A percentile compares a stretch with the other conserved stretches of the same genome.
Conservation (phyloP, 1,140 invertebrate species). For the Euglossa dilemma region DNA sequence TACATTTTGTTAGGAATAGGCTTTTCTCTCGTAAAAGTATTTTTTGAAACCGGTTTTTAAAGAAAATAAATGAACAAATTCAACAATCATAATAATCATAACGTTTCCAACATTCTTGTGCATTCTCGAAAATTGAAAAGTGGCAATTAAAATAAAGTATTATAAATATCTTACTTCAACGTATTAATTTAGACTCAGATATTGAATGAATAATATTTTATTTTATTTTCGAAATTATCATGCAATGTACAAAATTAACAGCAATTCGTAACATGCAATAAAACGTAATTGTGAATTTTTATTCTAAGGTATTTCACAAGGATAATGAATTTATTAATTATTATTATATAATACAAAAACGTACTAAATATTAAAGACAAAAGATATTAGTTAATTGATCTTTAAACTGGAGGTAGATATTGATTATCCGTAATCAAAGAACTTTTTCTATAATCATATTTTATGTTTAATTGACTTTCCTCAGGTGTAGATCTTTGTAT, state of each 20-base stretch:
- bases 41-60: no score
- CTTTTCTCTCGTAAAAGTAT: no score
- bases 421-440: conserved; percentile 73
- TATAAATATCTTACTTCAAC: not conserved
- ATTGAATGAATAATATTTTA: conserved; percentile 1
- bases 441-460: conserved; percentile 73
- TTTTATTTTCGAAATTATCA: not conserved
- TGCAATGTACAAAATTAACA: not conserved
- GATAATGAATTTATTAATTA: conserved; percentile 2
- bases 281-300: not conserved
- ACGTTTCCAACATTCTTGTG: no score
- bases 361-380: not conserved
- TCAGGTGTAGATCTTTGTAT: not conserved
- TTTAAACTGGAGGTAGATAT: conserved; percentile 77
- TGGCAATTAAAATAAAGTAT: no score
- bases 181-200: not conserved
- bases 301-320: not conserved
- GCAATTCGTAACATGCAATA: not conserved
- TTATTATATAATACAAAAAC: conserved; percentile 20
- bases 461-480: not conserved
- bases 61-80: no score
- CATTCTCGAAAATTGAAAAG: no score
- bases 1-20: no score
- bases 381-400: not conserved
- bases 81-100: no score